Evolutionary conservation across 2,797 vertebrate species (phyloP).

Genomic region (Sebastes diaconus): DNA sequence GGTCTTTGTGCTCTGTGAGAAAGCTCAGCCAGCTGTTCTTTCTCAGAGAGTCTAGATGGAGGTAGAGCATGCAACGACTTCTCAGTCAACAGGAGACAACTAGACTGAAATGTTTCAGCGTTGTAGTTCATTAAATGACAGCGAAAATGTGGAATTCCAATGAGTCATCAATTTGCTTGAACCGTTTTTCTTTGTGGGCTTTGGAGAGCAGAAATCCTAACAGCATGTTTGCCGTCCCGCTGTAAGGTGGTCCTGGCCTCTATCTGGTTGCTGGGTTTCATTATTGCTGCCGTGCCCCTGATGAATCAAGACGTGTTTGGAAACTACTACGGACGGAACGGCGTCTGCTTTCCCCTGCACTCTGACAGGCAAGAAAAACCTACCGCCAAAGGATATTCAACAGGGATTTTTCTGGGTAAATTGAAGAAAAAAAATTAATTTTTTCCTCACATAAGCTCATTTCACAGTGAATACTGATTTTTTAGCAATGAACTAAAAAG

Average conservation of each 20-base stretch:
- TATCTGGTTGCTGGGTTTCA: slow-evolving; percentile 86
- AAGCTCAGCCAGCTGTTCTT: neutral
- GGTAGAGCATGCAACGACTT: neutral
- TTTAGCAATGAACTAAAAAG: neutral
- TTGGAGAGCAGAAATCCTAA: slow-evolving; percentile 8
- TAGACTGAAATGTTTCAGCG: neutral
- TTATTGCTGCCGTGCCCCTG: slow-evolving; percentile 85
- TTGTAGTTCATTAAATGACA: neutral
- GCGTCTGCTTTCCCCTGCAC: slow-evolving; percentile 89
- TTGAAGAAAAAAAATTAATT: neutral
- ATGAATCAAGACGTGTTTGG: slow-evolving; percentile 86
- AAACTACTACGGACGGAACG: slow-evolving; percentile 90
- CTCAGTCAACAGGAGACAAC: neutral
- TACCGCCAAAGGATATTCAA: slow-evolving; percentile 86
- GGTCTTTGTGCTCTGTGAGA: neutral
- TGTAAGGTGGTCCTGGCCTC: slow-evolving; percentile 70
- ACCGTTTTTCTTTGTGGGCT: neutral
- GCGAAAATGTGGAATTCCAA: neutral
- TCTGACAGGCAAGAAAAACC: slow-evolving; percentile 86
- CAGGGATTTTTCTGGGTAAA: slow-evolving; percentile 90
- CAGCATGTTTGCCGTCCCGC: slow-evolving; percentile 2
- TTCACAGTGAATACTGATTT: neutral
- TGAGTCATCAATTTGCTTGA: neutral
- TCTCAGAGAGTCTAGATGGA: neutral
- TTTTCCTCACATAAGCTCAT: neutral